Conservation (phyloP, 2,797 vertebrate species). For the Coreius guichenoti region DNA sequence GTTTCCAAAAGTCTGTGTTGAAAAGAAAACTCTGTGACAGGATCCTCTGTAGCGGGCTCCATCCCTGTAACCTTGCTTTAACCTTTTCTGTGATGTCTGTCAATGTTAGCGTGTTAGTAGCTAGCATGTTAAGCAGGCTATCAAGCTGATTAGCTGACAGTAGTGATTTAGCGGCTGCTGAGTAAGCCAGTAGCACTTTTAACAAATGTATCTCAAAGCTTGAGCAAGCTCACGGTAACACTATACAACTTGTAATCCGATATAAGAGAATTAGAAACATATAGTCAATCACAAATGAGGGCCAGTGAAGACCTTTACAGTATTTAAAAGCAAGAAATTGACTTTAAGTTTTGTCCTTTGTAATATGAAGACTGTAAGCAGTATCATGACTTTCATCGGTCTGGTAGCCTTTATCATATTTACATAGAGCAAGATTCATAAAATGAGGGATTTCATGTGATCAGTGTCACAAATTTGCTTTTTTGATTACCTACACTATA, state of each 20-base stretch:
- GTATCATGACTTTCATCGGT: neutral
- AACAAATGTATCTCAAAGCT: conserved; percentile 41
- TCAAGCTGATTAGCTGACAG: conserved; percentile 48
- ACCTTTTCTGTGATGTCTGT: conserved; percentile 37
- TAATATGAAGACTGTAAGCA: neutral
- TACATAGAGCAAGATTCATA: neutral
- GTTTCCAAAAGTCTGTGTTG: neutral
- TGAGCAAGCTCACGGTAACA: conserved; percentile 56
- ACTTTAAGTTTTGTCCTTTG: neutral
- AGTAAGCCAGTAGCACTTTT: conserved; percentile 43
- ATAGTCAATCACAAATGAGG: conserved; percentile 29
- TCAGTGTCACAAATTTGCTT: neutral
- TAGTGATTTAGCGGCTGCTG: conserved; percentile 39
- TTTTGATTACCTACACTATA: neutral
- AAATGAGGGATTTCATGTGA: neutral
- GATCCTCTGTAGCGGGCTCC: neutral
- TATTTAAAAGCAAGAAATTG: neutral
- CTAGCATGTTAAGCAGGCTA: conserved; percentile 46
- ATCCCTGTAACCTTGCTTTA: conserved; percentile 42
- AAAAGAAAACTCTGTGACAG: neutral
- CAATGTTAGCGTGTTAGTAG: conserved; percentile 36
- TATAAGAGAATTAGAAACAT: conserved; percentile 41
- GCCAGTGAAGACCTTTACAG: neutral
- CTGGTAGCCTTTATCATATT: neutral
- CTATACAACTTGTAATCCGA: conserved; percentile 47